These are phyloP conservation scores for Ceyx melanurus DNA, from an alignment of 2,113 vertebrate species.

Conservation along the genomic window DNA sequence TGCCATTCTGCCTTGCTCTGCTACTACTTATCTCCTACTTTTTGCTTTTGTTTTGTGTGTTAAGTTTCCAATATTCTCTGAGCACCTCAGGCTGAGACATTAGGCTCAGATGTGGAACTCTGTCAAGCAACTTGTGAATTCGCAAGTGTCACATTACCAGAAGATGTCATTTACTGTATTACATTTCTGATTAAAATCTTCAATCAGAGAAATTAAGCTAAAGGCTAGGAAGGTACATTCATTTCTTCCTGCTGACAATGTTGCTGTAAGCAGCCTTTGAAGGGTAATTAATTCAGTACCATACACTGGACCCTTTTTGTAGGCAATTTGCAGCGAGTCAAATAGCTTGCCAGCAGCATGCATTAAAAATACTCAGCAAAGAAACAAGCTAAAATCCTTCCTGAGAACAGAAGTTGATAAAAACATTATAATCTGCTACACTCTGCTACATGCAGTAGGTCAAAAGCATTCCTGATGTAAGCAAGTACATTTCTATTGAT, in stretches of 20 bases:
- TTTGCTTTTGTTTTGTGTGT: slow-evolving; percentile 54
- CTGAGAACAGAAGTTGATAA: slow-evolving; percentile 19
- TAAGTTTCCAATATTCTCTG: slow-evolving; percentile 56
- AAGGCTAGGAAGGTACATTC: slow-evolving; percentile 47
- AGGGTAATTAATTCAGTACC: slow-evolving; percentile 69
- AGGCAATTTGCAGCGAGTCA: slow-evolving; percentile 31
- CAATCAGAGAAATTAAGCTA: slow-evolving; percentile 64
- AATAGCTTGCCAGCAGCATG: slow-evolving; percentile 31
- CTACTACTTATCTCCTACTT: slow-evolving; percentile 11
- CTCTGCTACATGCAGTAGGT: neutral
- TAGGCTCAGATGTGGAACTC: slow-evolving; percentile 60
- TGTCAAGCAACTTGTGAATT: slow-evolving; percentile 59
- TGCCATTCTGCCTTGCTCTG: slow-evolving; percentile 12
- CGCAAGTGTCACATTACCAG: slow-evolving; percentile 62
- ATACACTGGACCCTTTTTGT: slow-evolving; percentile 32
- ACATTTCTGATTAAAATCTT: slow-evolving; percentile 75
- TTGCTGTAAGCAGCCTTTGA: slow-evolving; percentile 59
- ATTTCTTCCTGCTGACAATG: slow-evolving; percentile 62
- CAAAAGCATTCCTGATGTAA: slow-evolving; percentile 1
- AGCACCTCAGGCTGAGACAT: slow-evolving; percentile 65
- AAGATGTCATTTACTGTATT: slow-evolving; percentile 71
- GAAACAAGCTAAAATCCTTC: slow-evolving; percentile 33
- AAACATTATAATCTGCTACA: slow-evolving; percentile 15
- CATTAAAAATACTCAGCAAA: slow-evolving; percentile 13
- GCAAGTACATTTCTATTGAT: neutral